Conservation (phyloP, 1,140 invertebrate species). For the Choristoneura fumiferana region DNA sequence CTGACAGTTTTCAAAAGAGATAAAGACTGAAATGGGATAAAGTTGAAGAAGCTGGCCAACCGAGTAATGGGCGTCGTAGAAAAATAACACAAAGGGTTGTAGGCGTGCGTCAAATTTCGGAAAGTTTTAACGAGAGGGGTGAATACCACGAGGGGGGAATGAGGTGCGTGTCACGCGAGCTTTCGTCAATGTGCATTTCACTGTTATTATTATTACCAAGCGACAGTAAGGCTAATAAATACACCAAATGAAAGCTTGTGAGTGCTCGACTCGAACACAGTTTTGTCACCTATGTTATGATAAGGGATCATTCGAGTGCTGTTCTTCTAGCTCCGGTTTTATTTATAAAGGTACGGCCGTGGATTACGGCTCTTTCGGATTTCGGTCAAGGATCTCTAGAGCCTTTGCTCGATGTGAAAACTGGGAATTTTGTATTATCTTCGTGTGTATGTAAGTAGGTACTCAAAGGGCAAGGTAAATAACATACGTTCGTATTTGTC, state of each 20-base stretch:
- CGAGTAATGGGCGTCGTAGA: slow-evolving; percentile 41
- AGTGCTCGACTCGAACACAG: background rate
- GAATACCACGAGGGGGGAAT: slow-evolving; percentile 32
- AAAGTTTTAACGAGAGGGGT: slow-evolving; percentile 70
- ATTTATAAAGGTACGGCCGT: slow-evolving; percentile 12
- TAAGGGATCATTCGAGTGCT: background rate
- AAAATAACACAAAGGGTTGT: slow-evolving; percentile 65
- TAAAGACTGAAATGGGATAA: slow-evolving; percentile 36
- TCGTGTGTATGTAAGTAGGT: background rate
- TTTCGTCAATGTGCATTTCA: slow-evolving; percentile 54
- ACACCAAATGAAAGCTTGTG: slow-evolving; percentile 4
- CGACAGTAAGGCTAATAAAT: slow-evolving; percentile 20
- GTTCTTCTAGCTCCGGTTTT: slow-evolving; percentile 2
- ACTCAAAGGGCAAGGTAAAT: background rate
- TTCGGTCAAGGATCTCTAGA: slow-evolving; percentile 10
- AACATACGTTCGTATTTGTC: background rate
- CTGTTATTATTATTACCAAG: slow-evolving; percentile 48
- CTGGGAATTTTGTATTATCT: background rate
- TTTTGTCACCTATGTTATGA: slow-evolving; percentile 1
- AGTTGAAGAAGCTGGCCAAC: slow-evolving; percentile 43
- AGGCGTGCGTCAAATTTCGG: slow-evolving; percentile 59
- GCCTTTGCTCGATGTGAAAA: background rate
- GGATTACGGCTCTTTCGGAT: slow-evolving; percentile 18
- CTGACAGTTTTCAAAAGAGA: slow-evolving; percentile 23
- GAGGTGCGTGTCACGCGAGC: slow-evolving; percentile 56